Conservation (phyloP, 2,888 invertebrate genomes). For the Agrochola circellaris region DNA sequence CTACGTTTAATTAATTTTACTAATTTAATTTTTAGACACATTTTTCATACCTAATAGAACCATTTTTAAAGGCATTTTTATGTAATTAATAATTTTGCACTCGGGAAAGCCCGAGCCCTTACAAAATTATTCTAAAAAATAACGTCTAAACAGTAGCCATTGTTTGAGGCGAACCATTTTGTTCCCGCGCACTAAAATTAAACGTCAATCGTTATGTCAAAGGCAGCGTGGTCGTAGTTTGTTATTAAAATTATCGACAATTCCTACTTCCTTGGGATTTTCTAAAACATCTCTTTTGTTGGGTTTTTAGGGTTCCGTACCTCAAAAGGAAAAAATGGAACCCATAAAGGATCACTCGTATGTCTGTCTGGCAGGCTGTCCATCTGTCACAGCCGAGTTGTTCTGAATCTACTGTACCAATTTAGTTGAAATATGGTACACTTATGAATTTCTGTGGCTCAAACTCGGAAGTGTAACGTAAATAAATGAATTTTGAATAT, state of each 20-base stretch:
- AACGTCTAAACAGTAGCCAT: slow-evolving; percentile 70
- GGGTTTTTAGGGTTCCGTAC: not conserved
- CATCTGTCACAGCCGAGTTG: no score
- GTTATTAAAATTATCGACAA: slow-evolving; percentile 88
- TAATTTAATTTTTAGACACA: not conserved
- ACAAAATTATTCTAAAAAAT: slow-evolving; percentile 34
- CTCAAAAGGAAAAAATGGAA: no score
- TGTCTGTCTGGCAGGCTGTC: no score
- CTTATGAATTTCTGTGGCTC: no score
- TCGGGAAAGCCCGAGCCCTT: slow-evolving; percentile 2
- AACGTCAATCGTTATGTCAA: slow-evolving; percentile 87
- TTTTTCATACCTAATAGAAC: not conserved
- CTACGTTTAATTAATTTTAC: not conserved
- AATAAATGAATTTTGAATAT: no score
- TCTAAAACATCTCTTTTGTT: slow-evolving; percentile 80
- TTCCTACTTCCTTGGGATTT: slow-evolving; percentile 79
- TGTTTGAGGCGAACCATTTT: slow-evolving; percentile 73
- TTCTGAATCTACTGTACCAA: no score
- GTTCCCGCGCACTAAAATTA: slow-evolving; percentile 86
- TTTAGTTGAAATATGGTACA: no score
- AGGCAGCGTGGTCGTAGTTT: slow-evolving; percentile 80
- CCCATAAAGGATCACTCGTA: no score
- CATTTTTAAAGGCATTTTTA: not conserved
- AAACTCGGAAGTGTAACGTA: no score
- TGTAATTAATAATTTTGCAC: not conserved